Percentiles rank a stretch among this genome's conserved stretches.
phyloP scores from a whole-genome alignment of 2,113 vertebrate species.

The Tupaia tana region DNA sequence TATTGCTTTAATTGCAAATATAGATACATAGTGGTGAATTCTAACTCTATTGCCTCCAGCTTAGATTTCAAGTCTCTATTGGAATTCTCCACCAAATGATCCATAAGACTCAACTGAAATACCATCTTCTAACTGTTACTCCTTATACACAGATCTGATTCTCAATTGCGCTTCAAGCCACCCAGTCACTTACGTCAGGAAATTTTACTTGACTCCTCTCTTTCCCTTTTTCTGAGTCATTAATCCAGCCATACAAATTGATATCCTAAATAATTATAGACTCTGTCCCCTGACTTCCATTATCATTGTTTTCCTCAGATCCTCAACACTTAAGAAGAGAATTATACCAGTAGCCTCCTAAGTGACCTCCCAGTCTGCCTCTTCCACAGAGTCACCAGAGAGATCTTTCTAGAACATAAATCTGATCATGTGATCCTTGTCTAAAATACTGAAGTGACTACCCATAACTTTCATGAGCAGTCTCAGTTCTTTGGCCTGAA shows the following conservation, averaged over 20 bases:
- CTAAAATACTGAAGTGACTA: background rate
- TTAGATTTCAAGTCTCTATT: background rate
- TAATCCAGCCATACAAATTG: background rate
- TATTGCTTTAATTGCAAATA: background rate
- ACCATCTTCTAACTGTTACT: background rate
- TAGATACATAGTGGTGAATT: background rate
- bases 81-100: background rate
- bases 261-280: background rate
- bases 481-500: background rate
- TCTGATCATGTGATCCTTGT: background rate
- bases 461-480: background rate
- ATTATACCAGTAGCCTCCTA: background rate
- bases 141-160: background rate
- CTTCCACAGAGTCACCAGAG: background rate
- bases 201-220: background rate
- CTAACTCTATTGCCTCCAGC: background rate
- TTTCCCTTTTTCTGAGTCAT: background rate
- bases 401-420: slow-evolving; percentile 29
- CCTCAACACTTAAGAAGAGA: background rate
- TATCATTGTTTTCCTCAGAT: background rate
- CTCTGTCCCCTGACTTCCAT: background rate
- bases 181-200: background rate
- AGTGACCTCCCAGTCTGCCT: background rate
- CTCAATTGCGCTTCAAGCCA: background rate
- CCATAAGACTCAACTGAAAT: background rate